Conservation (phyloP, 2,888 invertebrate species). For the Syritta pipiens region DNA sequence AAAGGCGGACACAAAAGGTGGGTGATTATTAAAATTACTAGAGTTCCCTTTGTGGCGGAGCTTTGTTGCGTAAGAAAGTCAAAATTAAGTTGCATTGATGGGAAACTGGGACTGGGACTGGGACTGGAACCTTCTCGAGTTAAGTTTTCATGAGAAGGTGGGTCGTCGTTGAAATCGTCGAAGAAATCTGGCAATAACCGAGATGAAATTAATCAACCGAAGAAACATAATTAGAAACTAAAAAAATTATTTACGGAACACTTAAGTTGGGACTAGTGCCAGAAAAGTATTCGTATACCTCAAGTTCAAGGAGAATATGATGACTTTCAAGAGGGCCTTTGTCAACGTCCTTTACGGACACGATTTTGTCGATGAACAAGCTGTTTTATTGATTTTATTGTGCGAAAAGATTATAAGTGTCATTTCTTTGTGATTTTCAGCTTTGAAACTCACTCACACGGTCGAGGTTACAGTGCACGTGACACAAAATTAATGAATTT, state of each 20-base stretch:
- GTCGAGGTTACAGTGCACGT: too few relatives aligned
- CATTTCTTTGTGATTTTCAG: too few relatives aligned
- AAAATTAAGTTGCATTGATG: conserved; percentile 45
- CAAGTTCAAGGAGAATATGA: conserved; percentile 7
- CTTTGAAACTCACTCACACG: too few relatives aligned
- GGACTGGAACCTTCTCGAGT: conserved; percentile 1
- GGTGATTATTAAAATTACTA: conserved; percentile 46
- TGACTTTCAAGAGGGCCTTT: neutral
- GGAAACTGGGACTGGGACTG: too few relatives aligned
- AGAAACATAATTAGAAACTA: conserved; percentile 15
- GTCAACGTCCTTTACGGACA: neutral
- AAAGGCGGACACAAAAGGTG: conserved; percentile 41
- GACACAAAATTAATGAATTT: too few relatives aligned
- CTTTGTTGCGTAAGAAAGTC: conserved; percentile 21
- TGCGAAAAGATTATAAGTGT: too few relatives aligned
- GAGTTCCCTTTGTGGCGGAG: conserved; percentile 6
- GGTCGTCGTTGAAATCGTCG: conserved; percentile 3
- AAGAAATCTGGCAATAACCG: conserved; percentile 5
- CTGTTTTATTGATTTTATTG: conserved; percentile 29
- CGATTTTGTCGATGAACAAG: neutral
- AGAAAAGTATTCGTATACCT: conserved; percentile 1
- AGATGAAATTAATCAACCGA: conserved; percentile 17
- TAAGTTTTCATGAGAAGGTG: conserved; percentile 3
- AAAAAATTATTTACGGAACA: neutral
- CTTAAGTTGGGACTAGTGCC: neutral